These are phyloP conservation scores for Phymanthus crucifer DNA, from an alignment of 92 coral and sea anemone species.

Conservation along the genomic window DNA sequence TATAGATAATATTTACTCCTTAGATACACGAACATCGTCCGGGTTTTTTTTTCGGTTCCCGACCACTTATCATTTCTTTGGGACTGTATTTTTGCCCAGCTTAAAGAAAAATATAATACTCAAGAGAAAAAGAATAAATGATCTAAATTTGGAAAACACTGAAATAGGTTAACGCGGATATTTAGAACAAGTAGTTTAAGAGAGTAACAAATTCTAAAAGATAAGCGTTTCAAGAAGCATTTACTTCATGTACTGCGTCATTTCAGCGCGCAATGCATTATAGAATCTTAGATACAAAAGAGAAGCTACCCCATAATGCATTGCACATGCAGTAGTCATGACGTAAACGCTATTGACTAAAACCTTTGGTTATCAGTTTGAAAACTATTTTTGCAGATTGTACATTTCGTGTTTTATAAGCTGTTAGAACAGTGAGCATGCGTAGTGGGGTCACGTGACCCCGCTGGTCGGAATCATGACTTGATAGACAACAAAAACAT, in stretches of 20 bases:
- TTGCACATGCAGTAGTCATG: background rate
- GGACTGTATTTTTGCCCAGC: no score
- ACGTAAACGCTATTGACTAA: no score
- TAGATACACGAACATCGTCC: no score
- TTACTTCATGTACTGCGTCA: background rate
- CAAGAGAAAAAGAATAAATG: no score
- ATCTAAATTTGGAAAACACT: no score
- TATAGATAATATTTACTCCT: background rate
- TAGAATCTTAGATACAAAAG: background rate
- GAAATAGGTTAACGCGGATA: background rate
- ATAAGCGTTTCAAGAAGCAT: no score
- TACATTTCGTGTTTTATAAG: background rate
- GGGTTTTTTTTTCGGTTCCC: background rate
- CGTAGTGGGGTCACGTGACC: background rate
- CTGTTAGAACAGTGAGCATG: background rate
- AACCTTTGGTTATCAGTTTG: no score
- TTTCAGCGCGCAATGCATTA: background rate
- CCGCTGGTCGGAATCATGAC: slow-evolving; percentile 16
- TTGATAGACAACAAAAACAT: background rate
- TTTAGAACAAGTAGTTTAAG: no score
- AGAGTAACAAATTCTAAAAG: no score
- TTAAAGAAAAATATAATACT: no score
- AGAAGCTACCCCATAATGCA: background rate
- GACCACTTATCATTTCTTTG: no score
- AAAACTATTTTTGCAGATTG: no score